Evolutionary conservation across 2,888 invertebrate species (phyloP).

Genomic region (Chloromyia formosa): DNA sequence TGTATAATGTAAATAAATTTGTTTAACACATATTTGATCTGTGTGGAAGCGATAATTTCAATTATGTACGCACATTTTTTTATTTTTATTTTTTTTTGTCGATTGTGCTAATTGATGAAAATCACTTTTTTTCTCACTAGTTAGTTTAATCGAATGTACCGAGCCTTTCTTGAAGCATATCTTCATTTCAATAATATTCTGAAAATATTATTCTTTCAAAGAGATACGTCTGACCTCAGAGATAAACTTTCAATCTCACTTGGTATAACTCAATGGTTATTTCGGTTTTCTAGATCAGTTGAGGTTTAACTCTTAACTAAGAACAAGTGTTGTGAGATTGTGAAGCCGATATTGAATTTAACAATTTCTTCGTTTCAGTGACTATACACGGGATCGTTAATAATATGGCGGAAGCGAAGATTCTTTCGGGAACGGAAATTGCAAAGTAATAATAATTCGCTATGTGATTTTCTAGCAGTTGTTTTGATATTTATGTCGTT

Average conservation of each 20-base stretch:
- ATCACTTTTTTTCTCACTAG: not conserved
- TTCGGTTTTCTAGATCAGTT: conserved; percentile 35
- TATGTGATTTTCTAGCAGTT: not conserved
- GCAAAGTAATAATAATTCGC: conserved; percentile 70
- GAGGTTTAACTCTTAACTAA: conserved; percentile 24
- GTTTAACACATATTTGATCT: too few relatives aligned
- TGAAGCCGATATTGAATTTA: not conserved
- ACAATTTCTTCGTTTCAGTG: conserved; percentile 20
- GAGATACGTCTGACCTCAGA: conserved; percentile 25
- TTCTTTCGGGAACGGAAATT: conserved; percentile 74
- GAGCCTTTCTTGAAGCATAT: conserved; percentile 4
- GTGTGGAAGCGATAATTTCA: not conserved
- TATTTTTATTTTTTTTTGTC: too few relatives aligned
- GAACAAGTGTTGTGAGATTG: conserved; percentile 16
- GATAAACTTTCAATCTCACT: conserved; percentile 35
- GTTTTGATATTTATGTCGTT: conserved; percentile 23
- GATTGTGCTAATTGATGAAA: conserved; percentile 19
- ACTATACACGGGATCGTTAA: conserved; percentile 30
- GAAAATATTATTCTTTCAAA: conserved; percentile 1
- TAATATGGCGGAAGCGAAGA: conserved; percentile 61
- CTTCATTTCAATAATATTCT: conserved; percentile 4
- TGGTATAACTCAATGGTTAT: conserved; percentile 18
- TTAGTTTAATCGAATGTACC: not conserved
- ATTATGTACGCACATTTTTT: conserved; percentile 13
- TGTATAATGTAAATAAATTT: too few relatives aligned